Base-by-base conservation (phyloP, 2,888 invertebrate species). In the Cactoblastis cactorum region DNA sequence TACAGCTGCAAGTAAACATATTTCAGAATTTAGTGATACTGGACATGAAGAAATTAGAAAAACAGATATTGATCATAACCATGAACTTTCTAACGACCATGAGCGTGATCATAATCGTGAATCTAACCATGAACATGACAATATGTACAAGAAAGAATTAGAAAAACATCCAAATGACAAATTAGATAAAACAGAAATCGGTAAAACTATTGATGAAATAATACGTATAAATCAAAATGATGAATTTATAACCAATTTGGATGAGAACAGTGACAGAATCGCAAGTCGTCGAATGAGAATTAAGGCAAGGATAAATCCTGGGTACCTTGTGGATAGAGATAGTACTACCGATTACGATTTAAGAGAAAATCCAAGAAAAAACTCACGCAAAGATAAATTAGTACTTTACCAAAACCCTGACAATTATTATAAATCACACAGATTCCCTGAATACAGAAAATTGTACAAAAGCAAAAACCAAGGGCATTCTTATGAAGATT, bases 181-280 rank as follows among this genome's bases (percentile, higher is more conserved):
- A 9, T 4, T 15, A 2, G 12, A 28, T 1, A 24, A 43, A 15
- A 37, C 6, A 11, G 17, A 43, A 11, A 17, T 32, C 11, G 43
- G 14, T 32, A 43, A 43, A 43, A 28, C 43, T 17, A 43, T 43
- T 14, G 28, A 43, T 28, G 43, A 28, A n/a, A 15, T 43, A 43
- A 15, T 17, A 4, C 15, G 17, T 11, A 17, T 17, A 17, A 28
- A 28, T 28, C 43, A 43, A 17, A 28, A 43, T 28, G 28, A 43
- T 43, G n/a, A n/a, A 17, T 6, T 11, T 3, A 43, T 15, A 11
- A 14, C 8, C 28, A 15, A 12, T 28, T 15, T 45, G 11, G 28
- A 43, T 11, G 15, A 15, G 2, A 24, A 43, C 28, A 43, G 8
- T 14, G 43, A 32, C 5, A 15, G 15, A 24, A 14, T 1, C 17